phyloP scores from a whole-genome alignment of 2,888 invertebrate genomes.

The Gnatocerus cornutus region DNA sequence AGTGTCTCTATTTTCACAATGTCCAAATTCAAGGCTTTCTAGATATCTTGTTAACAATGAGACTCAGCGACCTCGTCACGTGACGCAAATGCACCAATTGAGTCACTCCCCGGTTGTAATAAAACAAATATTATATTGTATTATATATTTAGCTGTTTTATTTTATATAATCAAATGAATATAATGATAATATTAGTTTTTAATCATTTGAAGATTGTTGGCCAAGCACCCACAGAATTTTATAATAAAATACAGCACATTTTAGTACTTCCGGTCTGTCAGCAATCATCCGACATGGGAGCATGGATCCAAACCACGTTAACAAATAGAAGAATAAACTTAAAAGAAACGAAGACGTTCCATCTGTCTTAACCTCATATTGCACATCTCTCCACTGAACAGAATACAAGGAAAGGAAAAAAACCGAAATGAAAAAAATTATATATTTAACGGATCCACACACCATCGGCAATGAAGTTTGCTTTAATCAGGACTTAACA shows the following conservation, averaged over 20 bases:
- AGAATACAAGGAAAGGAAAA: slow-evolving; percentile 30
- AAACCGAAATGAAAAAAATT: slow-evolving; percentile 29
- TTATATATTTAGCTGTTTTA: slow-evolving; percentile 63
- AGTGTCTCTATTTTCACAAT: no score
- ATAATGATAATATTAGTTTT: slow-evolving; percentile 62
- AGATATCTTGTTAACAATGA: no score
- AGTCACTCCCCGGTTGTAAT: no score
- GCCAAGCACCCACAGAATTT: slow-evolving; percentile 63
- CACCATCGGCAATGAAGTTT: slow-evolving; percentile 30
- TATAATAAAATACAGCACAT: slow-evolving; percentile 57
- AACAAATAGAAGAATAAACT: slow-evolving; percentile 9
- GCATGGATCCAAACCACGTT: slow-evolving; percentile 31
- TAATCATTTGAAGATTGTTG: slow-evolving; percentile 57
- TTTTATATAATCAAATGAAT: slow-evolving; percentile 64
- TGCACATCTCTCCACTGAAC: slow-evolving; percentile 31
- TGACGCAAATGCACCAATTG: no score
- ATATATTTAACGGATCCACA: slow-evolving; percentile 43
- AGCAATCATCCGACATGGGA: slow-evolving; percentile 6
- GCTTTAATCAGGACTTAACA: slow-evolving; percentile 60
- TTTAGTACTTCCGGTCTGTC: slow-evolving; percentile 48
- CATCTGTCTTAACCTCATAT: slow-evolving; percentile 17
- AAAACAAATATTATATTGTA: slow-evolving; percentile 29
- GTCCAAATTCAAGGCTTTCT: no score
- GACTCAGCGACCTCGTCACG: no score
- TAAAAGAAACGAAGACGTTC: slow-evolving; percentile 13